phyloP scores from a whole-genome alignment of 2,888 invertebrate species.

The Dioctria rufipes region DNA sequence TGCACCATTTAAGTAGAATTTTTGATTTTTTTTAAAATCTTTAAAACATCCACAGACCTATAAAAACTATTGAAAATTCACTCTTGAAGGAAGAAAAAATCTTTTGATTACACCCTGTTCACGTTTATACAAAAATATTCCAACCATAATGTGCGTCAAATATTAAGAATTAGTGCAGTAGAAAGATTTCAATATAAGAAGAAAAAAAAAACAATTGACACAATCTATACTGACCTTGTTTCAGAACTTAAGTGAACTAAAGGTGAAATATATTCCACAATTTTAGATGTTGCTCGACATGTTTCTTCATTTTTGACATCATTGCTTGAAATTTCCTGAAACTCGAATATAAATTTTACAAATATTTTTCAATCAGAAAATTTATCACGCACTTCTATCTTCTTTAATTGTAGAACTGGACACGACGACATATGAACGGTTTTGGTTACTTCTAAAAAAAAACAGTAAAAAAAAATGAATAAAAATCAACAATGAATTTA shows the following conservation, averaged over 20 bases:
- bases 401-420: neutral
- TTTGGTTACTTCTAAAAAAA: too few relatives aligned
- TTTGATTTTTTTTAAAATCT: neutral
- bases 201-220: neutral
- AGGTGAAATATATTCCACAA: slow-evolving; percentile 24
- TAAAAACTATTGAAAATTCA: neutral
- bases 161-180: neutral
- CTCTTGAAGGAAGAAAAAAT: neutral
- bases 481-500: too few relatives aligned
- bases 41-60: neutral
- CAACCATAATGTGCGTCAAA: too few relatives aligned
- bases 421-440: too few relatives aligned
- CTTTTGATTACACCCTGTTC: too few relatives aligned
- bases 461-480: too few relatives aligned
- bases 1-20: too few relatives aligned
- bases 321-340: neutral
- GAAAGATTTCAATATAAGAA: neutral
- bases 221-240: slow-evolving; percentile 13
- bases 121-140: too few relatives aligned
- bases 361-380: neutral
- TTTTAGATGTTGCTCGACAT: neutral
- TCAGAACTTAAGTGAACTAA: slow-evolving; percentile 12
- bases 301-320: neutral
- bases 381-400: slow-evolving; percentile 6
- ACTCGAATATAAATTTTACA: slow-evolving; percentile 18